phyloP scores from a whole-genome alignment of 2,797 vertebrate genomes.

The Lithobates pipiens region DNA sequence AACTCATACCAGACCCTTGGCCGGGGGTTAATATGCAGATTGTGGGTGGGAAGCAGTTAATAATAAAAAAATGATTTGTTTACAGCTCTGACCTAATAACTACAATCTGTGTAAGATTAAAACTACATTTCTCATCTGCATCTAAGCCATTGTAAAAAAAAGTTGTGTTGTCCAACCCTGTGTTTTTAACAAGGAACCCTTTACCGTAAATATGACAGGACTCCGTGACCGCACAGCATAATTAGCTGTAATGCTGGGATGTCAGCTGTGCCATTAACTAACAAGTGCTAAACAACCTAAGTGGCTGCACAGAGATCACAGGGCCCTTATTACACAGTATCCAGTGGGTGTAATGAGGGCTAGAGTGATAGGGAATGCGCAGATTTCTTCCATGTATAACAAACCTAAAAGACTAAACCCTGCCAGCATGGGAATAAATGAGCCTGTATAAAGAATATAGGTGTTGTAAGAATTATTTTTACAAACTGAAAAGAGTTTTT shows the following conservation, averaged over 20 bases:
- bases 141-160: too few relatives aligned
- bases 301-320: conserved; percentile 1
- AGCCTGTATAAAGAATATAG: too few relatives aligned
- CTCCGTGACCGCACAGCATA: conserved; percentile 6
- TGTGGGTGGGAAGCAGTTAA: too few relatives aligned
- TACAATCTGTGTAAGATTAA: too few relatives aligned
- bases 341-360: conserved; percentile 28
- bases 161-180: neutral
- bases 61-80: too few relatives aligned
- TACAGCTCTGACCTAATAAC: too few relatives aligned
- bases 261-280: neutral
- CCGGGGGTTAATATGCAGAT: too few relatives aligned
- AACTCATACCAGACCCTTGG: too few relatives aligned
- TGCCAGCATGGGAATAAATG: too few relatives aligned
- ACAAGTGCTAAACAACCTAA: neutral
- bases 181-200: conserved; percentile 8
- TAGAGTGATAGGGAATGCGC: neutral
- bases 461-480: too few relatives aligned
- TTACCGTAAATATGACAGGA: neutral
- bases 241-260: conserved; percentile 11
- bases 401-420: neutral
- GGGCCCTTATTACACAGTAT: neutral
- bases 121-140: too few relatives aligned
- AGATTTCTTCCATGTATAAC: neutral
- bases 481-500: too few relatives aligned